A percentile compares a stretch with the other conserved stretches of the same genome.
Evolutionary conservation across 2,888 invertebrate species (phyloP).

Genomic region (Lithophane semibrunnea): DNA sequence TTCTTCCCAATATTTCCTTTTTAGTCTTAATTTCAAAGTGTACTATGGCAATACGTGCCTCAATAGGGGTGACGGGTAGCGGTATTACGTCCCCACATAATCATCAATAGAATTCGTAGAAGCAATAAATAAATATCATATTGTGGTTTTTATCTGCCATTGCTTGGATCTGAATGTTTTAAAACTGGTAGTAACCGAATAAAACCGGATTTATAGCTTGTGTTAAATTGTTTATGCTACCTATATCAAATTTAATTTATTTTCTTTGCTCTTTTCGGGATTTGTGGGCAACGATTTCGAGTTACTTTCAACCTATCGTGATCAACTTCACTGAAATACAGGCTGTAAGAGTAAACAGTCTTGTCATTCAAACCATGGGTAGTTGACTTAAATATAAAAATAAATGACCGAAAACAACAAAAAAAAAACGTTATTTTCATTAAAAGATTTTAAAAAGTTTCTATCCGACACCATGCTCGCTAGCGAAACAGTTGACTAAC

Average conservation of each 20-base stretch:
- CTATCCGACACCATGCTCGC: no score
- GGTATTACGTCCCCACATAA: neutral
- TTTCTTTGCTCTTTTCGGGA: neutral
- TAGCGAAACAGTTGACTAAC: no score
- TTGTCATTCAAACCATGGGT: no score
- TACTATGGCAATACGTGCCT: neutral
- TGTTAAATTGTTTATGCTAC: neutral
- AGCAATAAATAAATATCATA: neutral
- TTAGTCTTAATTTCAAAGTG: neutral
- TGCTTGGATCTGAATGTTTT: neutral
- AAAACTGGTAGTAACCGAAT: neutral
- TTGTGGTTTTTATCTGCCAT: neutral
- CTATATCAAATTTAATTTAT: no score
- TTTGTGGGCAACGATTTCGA: neutral
- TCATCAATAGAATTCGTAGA: neutral
- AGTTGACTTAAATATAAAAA: no score
- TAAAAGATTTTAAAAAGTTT: no score
- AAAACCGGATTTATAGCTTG: neutral
- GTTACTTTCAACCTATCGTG: neutral
- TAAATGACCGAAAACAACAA: no score
- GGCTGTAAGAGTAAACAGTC: no score
- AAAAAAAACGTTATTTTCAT: no score
- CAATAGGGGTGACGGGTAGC: no score
- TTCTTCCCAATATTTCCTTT: neutral
- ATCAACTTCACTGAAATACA: neutral